Evolutionary conservation across 2,113 vertebrate genomes (phyloP).

Genomic region (Vulpes vulpes): DNA sequence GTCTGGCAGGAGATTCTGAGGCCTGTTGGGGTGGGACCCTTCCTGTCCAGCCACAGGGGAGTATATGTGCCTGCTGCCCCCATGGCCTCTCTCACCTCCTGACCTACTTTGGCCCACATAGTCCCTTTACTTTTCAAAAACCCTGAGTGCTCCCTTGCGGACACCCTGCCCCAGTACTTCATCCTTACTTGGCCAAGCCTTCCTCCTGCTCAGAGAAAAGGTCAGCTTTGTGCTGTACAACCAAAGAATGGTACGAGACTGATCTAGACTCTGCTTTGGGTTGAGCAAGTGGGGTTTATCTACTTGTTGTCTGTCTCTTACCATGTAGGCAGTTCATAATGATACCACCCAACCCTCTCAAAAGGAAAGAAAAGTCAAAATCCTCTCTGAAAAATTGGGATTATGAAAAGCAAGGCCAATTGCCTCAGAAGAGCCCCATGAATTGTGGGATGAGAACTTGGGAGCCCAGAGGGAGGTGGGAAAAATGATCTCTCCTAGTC

Average conservation of each 20-base stretch:
- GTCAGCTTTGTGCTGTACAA: rapidly evolving
- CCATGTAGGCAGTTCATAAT: not conserved
- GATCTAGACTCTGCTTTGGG: too few species aligned
- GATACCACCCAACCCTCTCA: not conserved
- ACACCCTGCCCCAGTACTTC: not conserved
- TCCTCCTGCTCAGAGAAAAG: not conserved
- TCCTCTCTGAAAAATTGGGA: not conserved
- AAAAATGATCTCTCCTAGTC: not conserved
- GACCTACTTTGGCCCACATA: rapidly evolving
- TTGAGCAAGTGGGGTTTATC: not conserved
- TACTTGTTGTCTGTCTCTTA: not conserved
- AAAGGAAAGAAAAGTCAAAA: not conserved
- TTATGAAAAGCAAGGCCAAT: not conserved
- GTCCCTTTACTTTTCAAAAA: not conserved
- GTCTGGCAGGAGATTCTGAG: not conserved
- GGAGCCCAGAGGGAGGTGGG: too few species aligned
- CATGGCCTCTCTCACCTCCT: too few species aligned
- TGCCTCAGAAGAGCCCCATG: not conserved
- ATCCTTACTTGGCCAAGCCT: not conserved
- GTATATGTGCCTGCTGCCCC: not conserved
- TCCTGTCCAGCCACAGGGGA: not conserved
- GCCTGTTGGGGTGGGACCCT: not conserved
- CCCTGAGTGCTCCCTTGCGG: not conserved
- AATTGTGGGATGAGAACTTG: not conserved
- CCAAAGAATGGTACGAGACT: too few species aligned